Base-by-base conservation (phyloP, 1,140 invertebrate genomes). In the Protaetia brevitarsis region DNA sequence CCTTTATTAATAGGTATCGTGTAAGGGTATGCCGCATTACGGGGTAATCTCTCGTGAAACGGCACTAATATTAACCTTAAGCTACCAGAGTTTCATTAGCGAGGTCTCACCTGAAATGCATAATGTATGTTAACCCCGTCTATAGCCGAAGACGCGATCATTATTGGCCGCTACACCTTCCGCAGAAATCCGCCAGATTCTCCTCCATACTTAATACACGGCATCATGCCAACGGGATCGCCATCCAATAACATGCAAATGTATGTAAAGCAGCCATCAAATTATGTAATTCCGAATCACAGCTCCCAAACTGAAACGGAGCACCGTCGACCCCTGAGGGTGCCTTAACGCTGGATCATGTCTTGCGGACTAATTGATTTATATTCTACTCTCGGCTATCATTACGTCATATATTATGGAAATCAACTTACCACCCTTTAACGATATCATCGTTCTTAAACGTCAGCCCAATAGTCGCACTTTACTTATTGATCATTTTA, bases 201-300 rank as follows among this genome's bases (percentile, higher is more conserved):
- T 51, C 41, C 19, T 51, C 3, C 41, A 19, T 51, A 51, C 41
- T 51, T 51, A 51, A 51, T 51, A 51, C 41, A 10, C 41, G 41
- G 19, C 41, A 51, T 16, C 41, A 19, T 51, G 41, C 41, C 41
- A 51, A 23, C 41, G 26, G 41, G 41, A 51, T 51, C 66, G 30
- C 41, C 64, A 64, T 71, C 67, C 72, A 75, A 75, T 75, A 73
- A 72, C 71, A 75, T 75, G 73, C 73, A 75, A 75, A 75, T 75
- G 67, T 75, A 75, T 75, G 73, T 68, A 75, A 75, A 75, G 68
- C 68, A 75, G 72, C 68, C 72, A 72, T 75, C 72, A 73, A 73
- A 75, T 75, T 73, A 75, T 72, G 72, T 73, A 72, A 75, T 68
- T 27, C 56, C 51, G 41, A 68, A 68, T 66, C 66, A 67, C 64